Evolutionary conservation across 2,113 vertebrate species (phyloP), one percentile per base, ranked within the genome.

Genomic region (Eonycteris spelaea): DNA sequence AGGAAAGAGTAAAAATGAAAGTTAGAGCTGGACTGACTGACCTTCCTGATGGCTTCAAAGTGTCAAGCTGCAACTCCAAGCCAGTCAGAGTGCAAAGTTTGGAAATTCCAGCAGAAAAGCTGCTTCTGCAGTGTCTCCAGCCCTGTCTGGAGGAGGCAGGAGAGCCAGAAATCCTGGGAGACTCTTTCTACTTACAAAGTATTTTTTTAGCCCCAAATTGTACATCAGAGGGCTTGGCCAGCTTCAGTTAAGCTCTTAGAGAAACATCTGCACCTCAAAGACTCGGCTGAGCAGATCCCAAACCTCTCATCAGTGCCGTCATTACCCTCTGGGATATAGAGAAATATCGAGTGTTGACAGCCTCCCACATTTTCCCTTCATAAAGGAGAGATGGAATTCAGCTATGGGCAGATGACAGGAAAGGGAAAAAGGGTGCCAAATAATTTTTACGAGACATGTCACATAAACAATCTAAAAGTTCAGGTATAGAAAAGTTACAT

Each of bases 1-100:
- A 93, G 59, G 55, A 71, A 88, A 68, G 94, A 92, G 35, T 71
- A 74, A 78, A 94, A 67, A 88, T 86, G 67, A 84, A 90, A 90
- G 48, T 95, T 53, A 74, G 24, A 86, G 28, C 19, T 78, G 38
- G 30, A 65, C 77, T 43, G 10, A 57, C 73, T 65, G 79, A 79
- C 38, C 22, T 73, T 63, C 30, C 19, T 75, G 45, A 57, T 86
- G 19, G n/a, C 28, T 83, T 93, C 22, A 48, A 87, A 70, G 18
- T 61, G 15, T 57, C 51, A 40, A 83, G 14, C 51, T 91, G 30
- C 38, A 92, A 75, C 74, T 79, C 33, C 2, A 87, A 68, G 33
- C 53, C 26, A 91, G 24, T 40, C 38, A 67, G 11, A 89, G 12
- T 26, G 10, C 22, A 87, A 80, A 84, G 91, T 86, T n/a, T 63